Evolutionary conservation across 1,140 invertebrate species (phyloP).

Genomic region (Drosophila takahashii): DNA sequence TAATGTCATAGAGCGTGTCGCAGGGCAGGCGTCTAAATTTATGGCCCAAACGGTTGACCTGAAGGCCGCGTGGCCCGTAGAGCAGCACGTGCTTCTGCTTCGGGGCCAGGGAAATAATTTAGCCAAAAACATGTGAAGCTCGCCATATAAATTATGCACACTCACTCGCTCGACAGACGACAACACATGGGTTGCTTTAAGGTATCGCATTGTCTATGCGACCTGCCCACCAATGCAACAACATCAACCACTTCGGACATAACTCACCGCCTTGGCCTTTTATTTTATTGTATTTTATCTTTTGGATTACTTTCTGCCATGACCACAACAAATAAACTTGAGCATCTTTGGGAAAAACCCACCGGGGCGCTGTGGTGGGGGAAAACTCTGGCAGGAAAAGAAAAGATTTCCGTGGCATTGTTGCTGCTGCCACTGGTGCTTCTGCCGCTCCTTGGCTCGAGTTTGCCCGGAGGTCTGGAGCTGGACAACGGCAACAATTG

Average conservation of each 20-base stretch:
- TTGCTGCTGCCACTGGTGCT: slow-evolving; percentile 51
- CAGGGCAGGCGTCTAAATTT: slow-evolving; percentile 78
- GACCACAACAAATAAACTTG: slow-evolving; percentile 82
- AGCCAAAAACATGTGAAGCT: slow-evolving; percentile 81
- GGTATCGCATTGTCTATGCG: slow-evolving; percentile 78
- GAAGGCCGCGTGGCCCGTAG: slow-evolving; percentile 48
- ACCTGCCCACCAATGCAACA: slow-evolving; percentile 64
- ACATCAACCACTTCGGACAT: slow-evolving; percentile 47
- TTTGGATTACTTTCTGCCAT: slow-evolving; percentile 82
- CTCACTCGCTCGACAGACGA: slow-evolving; percentile 54
- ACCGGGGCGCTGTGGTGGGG: slow-evolving; percentile 24
- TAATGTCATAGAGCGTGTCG: slow-evolving; percentile 81
- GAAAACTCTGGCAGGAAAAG: slow-evolving; percentile 51
- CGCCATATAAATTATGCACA: slow-evolving; percentile 78
- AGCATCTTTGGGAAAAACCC: slow-evolving; percentile 70
- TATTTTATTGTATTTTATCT: slow-evolving; percentile 84
- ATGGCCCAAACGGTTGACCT: slow-evolving; percentile 78
- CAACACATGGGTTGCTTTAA: slow-evolving; percentile 58
- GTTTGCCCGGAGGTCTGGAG: slow-evolving; percentile 54
- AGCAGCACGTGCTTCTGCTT: slow-evolving; percentile 59
- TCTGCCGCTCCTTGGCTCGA: slow-evolving; percentile 30
- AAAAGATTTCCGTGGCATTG: slow-evolving; percentile 66
- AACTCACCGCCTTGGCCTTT: slow-evolving; percentile 80
- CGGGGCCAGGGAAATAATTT: slow-evolving; percentile 73
- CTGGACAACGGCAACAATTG: slow-evolving; percentile 67